Evolutionary conservation across 1,140 invertebrate species (phyloP).

Genomic region (Helicoverpa armigera): DNA sequence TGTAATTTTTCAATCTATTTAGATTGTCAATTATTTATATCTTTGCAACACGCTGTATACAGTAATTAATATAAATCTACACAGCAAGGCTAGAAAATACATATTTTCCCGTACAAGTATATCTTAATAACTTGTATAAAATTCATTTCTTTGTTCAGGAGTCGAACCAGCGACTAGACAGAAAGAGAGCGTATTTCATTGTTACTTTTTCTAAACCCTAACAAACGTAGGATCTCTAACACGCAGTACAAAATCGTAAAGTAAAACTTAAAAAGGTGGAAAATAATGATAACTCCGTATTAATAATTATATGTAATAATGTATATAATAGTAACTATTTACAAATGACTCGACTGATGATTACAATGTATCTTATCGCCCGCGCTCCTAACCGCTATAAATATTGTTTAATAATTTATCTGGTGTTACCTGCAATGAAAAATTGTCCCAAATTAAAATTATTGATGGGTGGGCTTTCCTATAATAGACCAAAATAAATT

Average conservation of each 20-base stretch:
- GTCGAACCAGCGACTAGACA: background rate
- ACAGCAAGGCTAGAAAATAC: background rate
- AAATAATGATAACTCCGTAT: slow-evolving; percentile 30
- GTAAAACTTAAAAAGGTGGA: slow-evolving; percentile 24
- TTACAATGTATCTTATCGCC: slow-evolving; percentile 38
- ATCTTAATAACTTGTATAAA: too few relatives aligned
- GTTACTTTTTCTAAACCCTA: background rate
- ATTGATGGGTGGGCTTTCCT: too few relatives aligned
- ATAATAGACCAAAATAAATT: too few relatives aligned
- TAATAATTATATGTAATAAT: slow-evolving; percentile 41
- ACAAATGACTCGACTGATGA: slow-evolving; percentile 54
- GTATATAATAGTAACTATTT: slow-evolving; percentile 51
- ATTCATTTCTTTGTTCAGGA: background rate
- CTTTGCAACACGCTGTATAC: too few relatives aligned
- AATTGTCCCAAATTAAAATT: background rate
- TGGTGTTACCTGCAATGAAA: slow-evolving; percentile 39
- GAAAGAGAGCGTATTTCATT: background rate
- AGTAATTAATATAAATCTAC: background rate
- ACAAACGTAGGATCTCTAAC: background rate
- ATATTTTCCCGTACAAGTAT: too few relatives aligned
- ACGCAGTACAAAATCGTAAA: slow-evolving; percentile 12
- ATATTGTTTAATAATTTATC: slow-evolving; percentile 36
- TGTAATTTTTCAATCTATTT: too few relatives aligned
- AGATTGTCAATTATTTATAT: too few relatives aligned
- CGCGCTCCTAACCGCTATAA: slow-evolving; percentile 40